Conservation (phyloP, 1,140 invertebrate species). For the Thaumatotibia leucotreta region DNA sequence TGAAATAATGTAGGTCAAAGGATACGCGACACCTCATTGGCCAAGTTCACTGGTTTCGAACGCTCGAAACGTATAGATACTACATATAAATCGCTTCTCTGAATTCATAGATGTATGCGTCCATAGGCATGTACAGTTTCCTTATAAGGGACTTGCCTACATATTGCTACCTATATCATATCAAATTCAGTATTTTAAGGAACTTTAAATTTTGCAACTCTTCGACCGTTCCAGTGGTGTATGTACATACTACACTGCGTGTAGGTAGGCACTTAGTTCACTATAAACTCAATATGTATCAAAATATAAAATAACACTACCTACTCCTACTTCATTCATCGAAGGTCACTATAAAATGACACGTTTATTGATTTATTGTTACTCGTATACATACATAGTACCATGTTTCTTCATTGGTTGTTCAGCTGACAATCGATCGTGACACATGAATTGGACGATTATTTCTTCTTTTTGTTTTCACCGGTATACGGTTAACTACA, state of each 20-base stretch:
- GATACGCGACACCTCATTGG: too few species aligned
- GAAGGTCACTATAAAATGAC: neutral
- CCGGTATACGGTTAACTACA: neutral
- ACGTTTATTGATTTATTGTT: conserved; percentile 7
- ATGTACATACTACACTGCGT: neutral
- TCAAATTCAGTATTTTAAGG: too few species aligned
- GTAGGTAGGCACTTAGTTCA: neutral
- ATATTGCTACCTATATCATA: too few species aligned
- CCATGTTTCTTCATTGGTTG: neutral
- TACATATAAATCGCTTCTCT: too few species aligned
- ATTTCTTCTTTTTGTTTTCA: neutral
- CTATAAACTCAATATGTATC: neutral
- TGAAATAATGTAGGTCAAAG: too few species aligned
- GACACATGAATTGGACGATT: neutral
- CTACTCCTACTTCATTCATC: neutral
- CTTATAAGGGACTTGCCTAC: too few species aligned
- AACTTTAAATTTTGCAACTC: neutral
- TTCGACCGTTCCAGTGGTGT: neutral
- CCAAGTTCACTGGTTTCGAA: too few species aligned
- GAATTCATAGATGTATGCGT: too few species aligned
- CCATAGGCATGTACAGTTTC: too few species aligned
- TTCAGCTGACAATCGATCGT: conserved; percentile 1
- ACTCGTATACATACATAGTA: neutral
- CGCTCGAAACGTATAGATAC: too few species aligned
- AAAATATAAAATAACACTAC: neutral